A percentile compares a stretch with the other conserved stretches of the same genome.
Evolutionary conservation across 1,140 invertebrate species (phyloP).

Genomic region (Parasteatoda tepidariorum): DNA sequence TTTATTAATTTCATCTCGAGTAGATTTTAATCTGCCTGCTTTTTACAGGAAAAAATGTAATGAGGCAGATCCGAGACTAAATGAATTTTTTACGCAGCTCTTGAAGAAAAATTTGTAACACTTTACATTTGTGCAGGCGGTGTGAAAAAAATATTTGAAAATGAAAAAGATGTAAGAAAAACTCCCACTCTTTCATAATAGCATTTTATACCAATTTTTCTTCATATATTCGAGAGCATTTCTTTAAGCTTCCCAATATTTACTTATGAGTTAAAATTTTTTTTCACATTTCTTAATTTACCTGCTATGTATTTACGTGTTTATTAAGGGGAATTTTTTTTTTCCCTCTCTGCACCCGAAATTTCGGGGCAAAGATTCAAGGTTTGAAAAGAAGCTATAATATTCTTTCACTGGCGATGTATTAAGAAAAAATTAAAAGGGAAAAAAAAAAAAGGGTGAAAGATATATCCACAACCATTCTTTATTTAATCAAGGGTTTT

Average conservation of each 20-base stretch:
- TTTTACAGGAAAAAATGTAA: constrained; percentile 42
- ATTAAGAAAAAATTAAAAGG: background rate
- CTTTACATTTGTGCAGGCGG: constrained; percentile 23
- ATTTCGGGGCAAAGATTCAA: constrained; percentile 26
- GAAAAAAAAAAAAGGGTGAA: background rate
- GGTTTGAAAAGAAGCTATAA: constrained; percentile 40
- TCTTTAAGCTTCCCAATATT: constrained; percentile 29
- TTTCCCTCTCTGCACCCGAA: constrained; percentile 23
- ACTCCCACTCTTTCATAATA: constrained; percentile 28
- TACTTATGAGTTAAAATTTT: constrained; percentile 55
- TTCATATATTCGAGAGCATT: constrained; percentile 31
- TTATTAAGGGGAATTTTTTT: constrained; percentile 43
- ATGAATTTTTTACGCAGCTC: constrained; percentile 49
- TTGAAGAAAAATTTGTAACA: constrained; percentile 54
- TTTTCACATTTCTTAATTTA: constrained; percentile 50
- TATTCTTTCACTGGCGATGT: constrained; percentile 1
- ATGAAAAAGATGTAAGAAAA: background rate
- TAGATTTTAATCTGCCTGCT: constrained; percentile 51
- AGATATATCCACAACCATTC: constrained; percentile 2
- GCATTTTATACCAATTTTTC: constrained; percentile 59
- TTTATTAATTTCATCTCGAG: constrained; percentile 58
- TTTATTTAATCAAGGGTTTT: constrained; percentile 61
- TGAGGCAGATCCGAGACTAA: constrained; percentile 52
- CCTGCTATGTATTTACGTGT: constrained; percentile 42
- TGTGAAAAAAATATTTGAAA: background rate